A percentile compares a stretch with the other conserved stretches of the same genome.
These are phyloP conservation scores for Jacana jacana DNA, from an alignment of 2,113 vertebrate species.

Conservation along the genomic window DNA sequence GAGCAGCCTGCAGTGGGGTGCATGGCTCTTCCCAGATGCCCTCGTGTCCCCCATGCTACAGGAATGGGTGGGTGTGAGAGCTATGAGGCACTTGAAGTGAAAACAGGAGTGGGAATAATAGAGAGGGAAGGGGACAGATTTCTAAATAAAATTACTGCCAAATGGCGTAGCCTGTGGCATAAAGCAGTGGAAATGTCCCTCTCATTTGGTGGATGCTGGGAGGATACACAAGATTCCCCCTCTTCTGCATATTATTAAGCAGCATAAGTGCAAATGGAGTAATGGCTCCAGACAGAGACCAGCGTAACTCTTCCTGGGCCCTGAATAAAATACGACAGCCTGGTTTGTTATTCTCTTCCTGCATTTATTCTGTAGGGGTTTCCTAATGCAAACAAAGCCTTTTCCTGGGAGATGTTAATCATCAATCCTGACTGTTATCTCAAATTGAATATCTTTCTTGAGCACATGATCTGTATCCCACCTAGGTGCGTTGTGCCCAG, in stretches of 20 bases:
- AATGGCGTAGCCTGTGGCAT: not conserved
- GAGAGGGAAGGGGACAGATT: not conserved
- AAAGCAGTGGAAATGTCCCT: not conserved
- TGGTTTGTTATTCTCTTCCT: not conserved
- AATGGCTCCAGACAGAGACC: not conserved
- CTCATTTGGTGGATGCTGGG: not conserved
- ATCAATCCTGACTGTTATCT: not conserved
- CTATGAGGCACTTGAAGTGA: fast-evolving
- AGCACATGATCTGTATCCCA: not conserved
- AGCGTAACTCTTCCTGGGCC: not conserved
- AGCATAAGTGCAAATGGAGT: not conserved
- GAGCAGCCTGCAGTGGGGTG: not conserved
- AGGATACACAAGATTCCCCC: not conserved
- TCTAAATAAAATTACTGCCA: not conserved
- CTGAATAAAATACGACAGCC: not conserved
- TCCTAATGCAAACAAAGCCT: not conserved
- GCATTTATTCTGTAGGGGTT: not conserved
- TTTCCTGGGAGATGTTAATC: conserved; percentile 1
- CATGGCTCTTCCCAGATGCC: not conserved
- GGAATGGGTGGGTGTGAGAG: fast-evolving
- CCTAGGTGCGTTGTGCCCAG: not conserved
- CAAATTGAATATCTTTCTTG: not conserved
- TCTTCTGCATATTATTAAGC: not conserved
- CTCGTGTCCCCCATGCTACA: not conserved
- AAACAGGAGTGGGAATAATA: not conserved